Percentiles rank a stretch among this genome's conserved stretches.
phyloP scores from a whole-genome alignment of 2,797 vertebrate species.

The Hippoglossus hippoglossus region DNA sequence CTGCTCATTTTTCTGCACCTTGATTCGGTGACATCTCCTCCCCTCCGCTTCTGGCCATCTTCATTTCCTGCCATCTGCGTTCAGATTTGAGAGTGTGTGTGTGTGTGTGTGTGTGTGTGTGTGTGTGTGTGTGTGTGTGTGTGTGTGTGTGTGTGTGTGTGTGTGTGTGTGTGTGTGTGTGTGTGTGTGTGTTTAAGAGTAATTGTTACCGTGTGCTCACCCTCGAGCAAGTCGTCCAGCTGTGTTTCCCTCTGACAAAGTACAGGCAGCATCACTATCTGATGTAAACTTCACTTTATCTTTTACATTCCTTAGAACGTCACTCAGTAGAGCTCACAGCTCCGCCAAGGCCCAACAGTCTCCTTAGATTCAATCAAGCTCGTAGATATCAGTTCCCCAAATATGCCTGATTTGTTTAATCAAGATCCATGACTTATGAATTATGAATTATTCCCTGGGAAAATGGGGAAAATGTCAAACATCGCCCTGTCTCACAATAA shows the following conservation, averaged over 20 bases:
- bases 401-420: too few relatives aligned
- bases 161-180: constrained; percentile 24
- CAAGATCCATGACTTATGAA: too few relatives aligned
- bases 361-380: too few relatives aligned
- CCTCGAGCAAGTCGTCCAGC: constrained; percentile 16
- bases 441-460: too few relatives aligned
- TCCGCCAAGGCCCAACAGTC: too few relatives aligned
- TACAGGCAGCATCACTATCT: constrained; percentile 11
- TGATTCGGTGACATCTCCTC: constrained; percentile 46
- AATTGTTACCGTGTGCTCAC: constrained; percentile 20
- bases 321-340: too few relatives aligned
- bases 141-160: constrained; percentile 22
- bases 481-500: too few relatives aligned
- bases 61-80: constrained; percentile 61
- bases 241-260: constrained; percentile 6
- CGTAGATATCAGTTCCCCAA: too few relatives aligned
- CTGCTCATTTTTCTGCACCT: constrained; percentile 38
- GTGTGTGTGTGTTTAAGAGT: constrained; percentile 1
- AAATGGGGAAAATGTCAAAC: too few relatives aligned
- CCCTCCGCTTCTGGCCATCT: constrained; percentile 67
- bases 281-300: constrained; percentile 7
- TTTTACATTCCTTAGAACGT: too few relatives aligned
- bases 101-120: constrained; percentile 1
- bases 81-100: constrained; percentile 27
- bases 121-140: constrained; percentile 7